phyloP scores from a whole-genome alignment of 2,797 vertebrate genomes.

The Rhabdomys pumilio region DNA sequence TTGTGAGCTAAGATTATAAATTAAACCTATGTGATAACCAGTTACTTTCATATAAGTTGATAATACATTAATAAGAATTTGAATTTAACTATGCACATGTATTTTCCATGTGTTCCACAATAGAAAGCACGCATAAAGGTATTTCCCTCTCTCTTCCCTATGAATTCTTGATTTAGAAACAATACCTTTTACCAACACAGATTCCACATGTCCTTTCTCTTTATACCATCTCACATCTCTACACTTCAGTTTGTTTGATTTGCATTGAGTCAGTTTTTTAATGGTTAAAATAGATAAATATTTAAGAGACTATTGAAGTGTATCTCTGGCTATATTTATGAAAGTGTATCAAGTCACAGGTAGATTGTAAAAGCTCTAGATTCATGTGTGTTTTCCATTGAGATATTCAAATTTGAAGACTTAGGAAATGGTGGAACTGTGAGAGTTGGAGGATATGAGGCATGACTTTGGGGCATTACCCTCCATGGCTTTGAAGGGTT shows the following conservation, averaged over 20 bases:
- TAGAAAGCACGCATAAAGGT: not conserved
- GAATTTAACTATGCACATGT: not conserved
- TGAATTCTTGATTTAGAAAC: not conserved
- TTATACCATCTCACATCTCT: not conserved
- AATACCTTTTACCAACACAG: not conserved
- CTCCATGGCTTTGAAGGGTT: not conserved
- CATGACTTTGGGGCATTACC: not conserved
- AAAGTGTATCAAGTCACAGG: not conserved
- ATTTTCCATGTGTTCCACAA: not conserved
- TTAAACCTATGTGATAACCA: not conserved
- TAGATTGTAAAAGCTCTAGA: not conserved
- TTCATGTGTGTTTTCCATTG: not conserved
- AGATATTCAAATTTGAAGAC: not conserved
- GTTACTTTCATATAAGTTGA: not conserved
- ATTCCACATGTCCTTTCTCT: not conserved
- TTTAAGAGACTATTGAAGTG: not conserved
- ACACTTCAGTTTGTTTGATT: not conserved
- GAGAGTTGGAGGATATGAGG: not conserved
- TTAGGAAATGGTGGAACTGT: not conserved
- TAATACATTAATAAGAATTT: not conserved
- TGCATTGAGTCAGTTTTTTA: not conserved
- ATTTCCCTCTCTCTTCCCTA: not conserved
- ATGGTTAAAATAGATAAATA: not conserved
- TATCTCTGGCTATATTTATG: not conserved
- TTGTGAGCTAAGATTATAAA: conserved; percentile 13